These are phyloP conservation scores for Charaxes varanes DNA, from an alignment of 1,140 invertebrate genomes.

Conservation along the genomic window DNA sequence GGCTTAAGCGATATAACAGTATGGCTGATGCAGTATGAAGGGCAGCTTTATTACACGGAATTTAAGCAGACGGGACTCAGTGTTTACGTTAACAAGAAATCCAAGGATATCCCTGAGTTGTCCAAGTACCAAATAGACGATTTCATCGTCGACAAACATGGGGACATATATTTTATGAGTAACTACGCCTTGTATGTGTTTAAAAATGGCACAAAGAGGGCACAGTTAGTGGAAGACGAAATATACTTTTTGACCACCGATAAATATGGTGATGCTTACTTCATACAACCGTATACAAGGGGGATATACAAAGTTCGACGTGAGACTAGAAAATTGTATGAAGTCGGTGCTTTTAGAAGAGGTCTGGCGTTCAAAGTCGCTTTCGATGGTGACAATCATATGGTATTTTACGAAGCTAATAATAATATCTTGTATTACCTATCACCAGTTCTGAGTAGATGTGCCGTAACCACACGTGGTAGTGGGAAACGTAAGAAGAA, in stretches of 20 bases:
- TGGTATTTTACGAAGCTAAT: conserved; percentile 41
- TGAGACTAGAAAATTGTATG: conserved; percentile 20
- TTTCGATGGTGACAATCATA: conserved; percentile 45
- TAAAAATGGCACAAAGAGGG: conserved; percentile 32
- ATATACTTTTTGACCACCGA: conserved; percentile 45
- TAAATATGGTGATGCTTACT: conserved; percentile 36
- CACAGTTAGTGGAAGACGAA: conserved; percentile 34
- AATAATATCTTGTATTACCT: conserved; percentile 45
- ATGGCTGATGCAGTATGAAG: conserved; percentile 46
- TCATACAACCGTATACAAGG: conserved; percentile 37
- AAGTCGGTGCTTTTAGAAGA: conserved; percentile 31
- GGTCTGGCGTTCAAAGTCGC: conserved; percentile 35
- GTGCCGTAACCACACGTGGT: conserved; percentile 32
- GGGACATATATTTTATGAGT: conserved; percentile 48
- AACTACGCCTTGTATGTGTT: conserved; percentile 35
- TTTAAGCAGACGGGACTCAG: conserved; percentile 40
- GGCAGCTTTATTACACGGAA: conserved; percentile 40
- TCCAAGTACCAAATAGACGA: conserved; percentile 42
- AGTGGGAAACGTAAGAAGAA: conserved; percentile 28
- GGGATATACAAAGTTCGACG: conserved; percentile 44
- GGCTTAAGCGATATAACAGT: conserved; percentile 40
- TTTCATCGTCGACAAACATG: conserved; percentile 43
- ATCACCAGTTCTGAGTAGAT: conserved; percentile 36
- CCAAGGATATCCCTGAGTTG: conserved; percentile 25
- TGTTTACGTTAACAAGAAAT: conserved; percentile 35